These are phyloP conservation scores for Apostichopus leukothele DNA, from an alignment of 53 echinoderm and acorn worm genomes.

Conservation along the genomic window DNA sequence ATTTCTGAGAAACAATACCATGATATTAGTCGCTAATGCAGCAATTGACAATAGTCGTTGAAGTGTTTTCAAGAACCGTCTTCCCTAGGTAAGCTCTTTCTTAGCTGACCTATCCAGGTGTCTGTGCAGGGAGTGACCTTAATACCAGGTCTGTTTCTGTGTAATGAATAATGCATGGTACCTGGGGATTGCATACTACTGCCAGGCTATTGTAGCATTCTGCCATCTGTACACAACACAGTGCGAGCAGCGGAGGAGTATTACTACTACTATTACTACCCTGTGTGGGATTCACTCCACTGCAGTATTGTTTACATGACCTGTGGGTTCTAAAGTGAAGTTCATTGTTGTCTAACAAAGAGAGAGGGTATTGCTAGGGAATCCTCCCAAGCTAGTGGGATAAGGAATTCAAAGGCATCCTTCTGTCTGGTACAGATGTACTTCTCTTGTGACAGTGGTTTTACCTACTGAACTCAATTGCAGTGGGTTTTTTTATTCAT, in stretches of 20 bases:
- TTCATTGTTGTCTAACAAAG: conserved; percentile 46
- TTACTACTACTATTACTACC: neutral
- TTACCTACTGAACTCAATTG: neutral
- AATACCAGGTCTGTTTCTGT: conserved; percentile 31
- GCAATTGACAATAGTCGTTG: neutral
- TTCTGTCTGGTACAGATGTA: neutral
- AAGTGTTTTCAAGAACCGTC: conserved; percentile 5
- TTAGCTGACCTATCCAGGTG: conserved; percentile 35
- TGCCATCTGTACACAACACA: conserved; percentile 25
- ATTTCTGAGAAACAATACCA: neutral
- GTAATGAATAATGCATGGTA: conserved; percentile 45
- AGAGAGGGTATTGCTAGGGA: conserved; percentile 34
- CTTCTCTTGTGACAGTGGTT: neutral
- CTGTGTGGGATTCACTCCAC: conserved; percentile 32
- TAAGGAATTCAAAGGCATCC: neutral
- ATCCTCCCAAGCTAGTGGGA: conserved; percentile 13
- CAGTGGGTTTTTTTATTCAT: conserved; percentile 5
- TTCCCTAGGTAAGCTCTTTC: conserved; percentile 11
- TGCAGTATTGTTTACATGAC: conserved; percentile 42
- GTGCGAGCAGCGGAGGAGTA: neutral
- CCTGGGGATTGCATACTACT: conserved; percentile 32
- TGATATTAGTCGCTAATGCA: neutral
- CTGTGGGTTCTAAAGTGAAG: conserved; percentile 31
- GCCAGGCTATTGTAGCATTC: conserved; percentile 35
- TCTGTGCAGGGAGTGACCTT: conserved; percentile 36